phyloP scores from a whole-genome alignment of 2,113 vertebrate genomes.

The Myrmecobius fasciatus region DNA sequence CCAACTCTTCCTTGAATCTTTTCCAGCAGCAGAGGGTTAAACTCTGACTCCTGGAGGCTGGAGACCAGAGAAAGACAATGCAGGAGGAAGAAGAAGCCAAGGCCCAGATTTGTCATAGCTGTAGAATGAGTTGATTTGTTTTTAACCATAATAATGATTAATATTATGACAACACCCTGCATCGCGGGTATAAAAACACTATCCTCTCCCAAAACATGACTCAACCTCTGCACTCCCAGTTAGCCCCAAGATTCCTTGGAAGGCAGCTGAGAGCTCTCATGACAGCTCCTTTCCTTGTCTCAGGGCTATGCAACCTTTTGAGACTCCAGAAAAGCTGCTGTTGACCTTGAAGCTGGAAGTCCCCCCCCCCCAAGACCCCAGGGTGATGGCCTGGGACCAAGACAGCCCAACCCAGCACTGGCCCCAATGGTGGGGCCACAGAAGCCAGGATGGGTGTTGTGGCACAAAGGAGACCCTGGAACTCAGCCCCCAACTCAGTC shows the following conservation, averaged over 20 bases:
- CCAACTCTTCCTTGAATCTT: not conserved
- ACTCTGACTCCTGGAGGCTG: slow-evolving; percentile 56
- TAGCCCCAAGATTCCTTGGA: slow-evolving; percentile 81
- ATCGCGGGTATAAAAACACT: slow-evolving; percentile 81
- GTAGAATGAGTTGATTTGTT: slow-evolving; percentile 77
- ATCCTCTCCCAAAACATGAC: slow-evolving; percentile 82
- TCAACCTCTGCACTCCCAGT: slow-evolving; percentile 78
- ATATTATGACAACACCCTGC: slow-evolving; percentile 81
- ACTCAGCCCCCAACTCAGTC: not conserved
- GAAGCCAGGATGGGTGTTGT: not conserved
- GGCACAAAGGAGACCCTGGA: not conserved
- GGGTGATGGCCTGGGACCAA: not conserved
- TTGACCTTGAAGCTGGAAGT: not conserved
- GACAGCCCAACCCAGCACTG: not conserved
- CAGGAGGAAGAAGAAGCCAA: slow-evolving; percentile 70
- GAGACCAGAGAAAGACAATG: slow-evolving; percentile 71
- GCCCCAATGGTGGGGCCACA: not conserved
- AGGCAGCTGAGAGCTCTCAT: slow-evolving; percentile 72
- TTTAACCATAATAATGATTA: slow-evolving; percentile 81
- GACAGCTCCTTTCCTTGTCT: slow-evolving; percentile 58
- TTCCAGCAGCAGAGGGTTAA: slow-evolving; percentile 69
- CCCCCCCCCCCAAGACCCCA: not conserved
- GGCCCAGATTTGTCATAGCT: slow-evolving; percentile 78
- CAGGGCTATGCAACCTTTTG: slow-evolving; percentile 40
- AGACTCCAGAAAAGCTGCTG: slow-evolving; percentile 35